These are phyloP conservation scores for Clarias platycephalus DNA, from an alignment of 2,797 vertebrate species.

Conservation along the genomic window DNA sequence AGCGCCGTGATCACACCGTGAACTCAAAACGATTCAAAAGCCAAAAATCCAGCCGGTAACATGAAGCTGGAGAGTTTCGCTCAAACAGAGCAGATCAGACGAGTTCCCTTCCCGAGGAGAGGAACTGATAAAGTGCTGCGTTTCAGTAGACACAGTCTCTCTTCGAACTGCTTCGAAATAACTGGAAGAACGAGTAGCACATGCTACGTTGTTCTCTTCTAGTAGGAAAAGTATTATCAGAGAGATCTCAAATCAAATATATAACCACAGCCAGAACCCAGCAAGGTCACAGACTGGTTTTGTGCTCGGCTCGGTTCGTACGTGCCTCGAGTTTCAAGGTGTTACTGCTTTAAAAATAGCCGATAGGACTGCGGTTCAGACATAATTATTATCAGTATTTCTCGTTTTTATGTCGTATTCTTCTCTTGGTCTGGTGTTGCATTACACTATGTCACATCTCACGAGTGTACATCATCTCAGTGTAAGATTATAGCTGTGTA, in stretches of 20 bases:
- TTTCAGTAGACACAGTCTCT: neutral
- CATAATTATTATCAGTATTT: neutral
- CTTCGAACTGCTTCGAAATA: neutral
- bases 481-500: neutral
- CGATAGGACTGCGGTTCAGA: neutral
- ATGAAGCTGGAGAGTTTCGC: slow-evolving; percentile 50
- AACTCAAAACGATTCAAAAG: slow-evolving; percentile 64
- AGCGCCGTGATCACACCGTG: slow-evolving; percentile 50
- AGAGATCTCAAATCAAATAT: slow-evolving; percentile 11
- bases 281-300: slow-evolving; percentile 30
- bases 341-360: no score
- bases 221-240: neutral
- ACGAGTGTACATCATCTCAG: neutral
- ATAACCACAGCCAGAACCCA: slow-evolving; percentile 8
- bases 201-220: neutral
- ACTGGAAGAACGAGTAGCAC: neutral
- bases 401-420: neutral
- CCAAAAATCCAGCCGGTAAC: slow-evolving; percentile 51
- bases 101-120: neutral
- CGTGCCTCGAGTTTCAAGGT: neutral
- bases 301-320: neutral
- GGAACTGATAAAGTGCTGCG: neutral
- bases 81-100: slow-evolving; percentile 48
- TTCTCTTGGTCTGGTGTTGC: neutral
- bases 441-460: neutral